These are phyloP conservation scores for Micoletzkya japonica DNA, from an alignment of 2,888 invertebrate species.

Conservation along the genomic window DNA sequence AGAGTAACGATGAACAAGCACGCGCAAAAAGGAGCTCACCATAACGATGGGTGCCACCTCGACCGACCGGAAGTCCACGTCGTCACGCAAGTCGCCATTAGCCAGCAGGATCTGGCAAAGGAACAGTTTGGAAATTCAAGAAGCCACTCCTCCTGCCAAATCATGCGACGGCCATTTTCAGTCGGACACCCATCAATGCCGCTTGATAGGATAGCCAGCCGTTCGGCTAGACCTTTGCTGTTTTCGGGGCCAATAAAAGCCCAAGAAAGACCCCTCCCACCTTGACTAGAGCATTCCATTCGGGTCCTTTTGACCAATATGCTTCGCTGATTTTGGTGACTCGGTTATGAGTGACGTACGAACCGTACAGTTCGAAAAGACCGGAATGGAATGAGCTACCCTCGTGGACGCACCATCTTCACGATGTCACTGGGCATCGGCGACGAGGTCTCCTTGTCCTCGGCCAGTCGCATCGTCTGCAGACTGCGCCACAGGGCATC, in stretches of 20 bases:
- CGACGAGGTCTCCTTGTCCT: background rate
- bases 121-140: background rate
- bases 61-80: background rate
- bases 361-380: no score
- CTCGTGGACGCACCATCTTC: conserved; percentile 15
- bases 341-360: no score
- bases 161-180: no score
- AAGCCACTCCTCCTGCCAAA: background rate
- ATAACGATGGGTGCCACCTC: conserved; percentile 11
- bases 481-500: conserved; percentile 23
- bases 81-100: background rate
- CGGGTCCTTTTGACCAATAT: no score
- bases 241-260: background rate
- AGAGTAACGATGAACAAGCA: no score
- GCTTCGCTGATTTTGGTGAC: no score
- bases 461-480: conserved; percentile 23
- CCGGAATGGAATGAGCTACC: no score
- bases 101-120: conserved; percentile 5
- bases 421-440: conserved; percentile 11
- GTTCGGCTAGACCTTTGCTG: background rate
- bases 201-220: no score
- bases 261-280: background rate
- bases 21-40: no score
- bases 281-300: no score
- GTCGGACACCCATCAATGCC: no score